phyloP scores from a whole-genome alignment of 2,797 vertebrate species.

The Tympanoctomys barrerae region DNA sequence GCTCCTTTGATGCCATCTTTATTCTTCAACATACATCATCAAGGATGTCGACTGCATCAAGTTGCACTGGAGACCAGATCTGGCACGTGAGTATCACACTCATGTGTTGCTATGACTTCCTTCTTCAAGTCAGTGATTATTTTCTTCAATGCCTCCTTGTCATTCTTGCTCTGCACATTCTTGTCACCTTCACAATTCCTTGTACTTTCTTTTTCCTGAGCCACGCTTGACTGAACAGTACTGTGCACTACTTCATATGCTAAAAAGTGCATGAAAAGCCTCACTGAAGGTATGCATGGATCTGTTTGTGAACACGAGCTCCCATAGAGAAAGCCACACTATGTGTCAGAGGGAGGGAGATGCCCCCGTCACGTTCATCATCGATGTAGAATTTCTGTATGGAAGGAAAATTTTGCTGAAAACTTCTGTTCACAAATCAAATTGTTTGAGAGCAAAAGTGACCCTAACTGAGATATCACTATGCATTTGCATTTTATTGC shows the following conservation, averaged over 20 bases:
- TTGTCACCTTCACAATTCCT: background rate
- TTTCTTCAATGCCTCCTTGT: background rate
- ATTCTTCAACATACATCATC: background rate
- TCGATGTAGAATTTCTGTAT: background rate
- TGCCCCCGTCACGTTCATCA: background rate
- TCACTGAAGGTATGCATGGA: too few relatives aligned
- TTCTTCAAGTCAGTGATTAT: background rate
- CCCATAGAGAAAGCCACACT: background rate
- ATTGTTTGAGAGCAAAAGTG: background rate
- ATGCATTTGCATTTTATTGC: background rate
- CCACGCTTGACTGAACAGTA: background rate
- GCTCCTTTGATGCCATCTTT: background rate
- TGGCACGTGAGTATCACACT: background rate
- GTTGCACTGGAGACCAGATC: background rate
- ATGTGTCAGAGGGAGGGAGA: background rate
- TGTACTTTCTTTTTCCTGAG: background rate
- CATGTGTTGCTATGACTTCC: background rate
- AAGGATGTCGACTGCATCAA: background rate
- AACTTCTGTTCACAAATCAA: background rate
- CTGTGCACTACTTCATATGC: too few relatives aligned
- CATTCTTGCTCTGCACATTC: background rate
- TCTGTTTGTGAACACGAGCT: background rate
- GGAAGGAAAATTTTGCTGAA: background rate
- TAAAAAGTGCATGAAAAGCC: background rate
- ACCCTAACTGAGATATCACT: background rate